Percentiles rank a stretch among this genome's conserved stretches.
Evolutionary conservation across 2,888 invertebrate species (phyloP).

Genomic region (Hydriomena furcata): DNA sequence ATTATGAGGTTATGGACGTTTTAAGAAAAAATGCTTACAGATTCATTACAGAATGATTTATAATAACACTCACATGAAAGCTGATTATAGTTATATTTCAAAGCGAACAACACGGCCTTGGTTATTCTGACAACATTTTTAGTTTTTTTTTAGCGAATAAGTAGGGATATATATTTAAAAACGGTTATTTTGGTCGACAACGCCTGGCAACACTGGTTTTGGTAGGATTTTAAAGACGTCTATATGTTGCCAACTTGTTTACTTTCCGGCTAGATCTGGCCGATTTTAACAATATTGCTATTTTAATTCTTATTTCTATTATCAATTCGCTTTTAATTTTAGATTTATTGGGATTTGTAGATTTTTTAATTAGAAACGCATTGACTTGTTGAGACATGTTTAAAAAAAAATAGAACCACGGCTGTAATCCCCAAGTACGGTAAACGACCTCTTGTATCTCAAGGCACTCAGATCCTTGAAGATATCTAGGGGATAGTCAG

Average conservation of each 20-base stretch:
- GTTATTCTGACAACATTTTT: conserved; percentile 62
- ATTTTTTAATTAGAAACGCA: neutral
- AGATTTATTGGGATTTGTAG: neutral
- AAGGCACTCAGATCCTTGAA: no score
- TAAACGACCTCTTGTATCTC: no score
- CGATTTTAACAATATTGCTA: no score
- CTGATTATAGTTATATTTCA: conserved; percentile 63
- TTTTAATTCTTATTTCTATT: no score
- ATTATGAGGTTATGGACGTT: neutral
- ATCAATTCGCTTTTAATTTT: no score
- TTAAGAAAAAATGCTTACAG: conserved; percentile 55
- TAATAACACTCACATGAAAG: conserved; percentile 71
- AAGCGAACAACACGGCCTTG: conserved; percentile 72
- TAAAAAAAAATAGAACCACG: no score
- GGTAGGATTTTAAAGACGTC: neutral
- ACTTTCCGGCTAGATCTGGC: conserved; percentile 2
- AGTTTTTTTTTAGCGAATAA: conserved; percentile 30
- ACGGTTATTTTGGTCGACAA: conserved; percentile 21
- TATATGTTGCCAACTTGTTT: conserved; percentile 15
- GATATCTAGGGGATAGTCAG: no score
- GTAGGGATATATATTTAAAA: conserved; percentile 43
- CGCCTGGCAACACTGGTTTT: conserved; percentile 38
- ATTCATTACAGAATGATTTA: conserved; percentile 46
- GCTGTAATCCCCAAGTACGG: no score
- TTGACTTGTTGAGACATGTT: no score